Base-by-base conservation (phyloP, 2,113 vertebrate genomes). In the Mola mola region DNA sequence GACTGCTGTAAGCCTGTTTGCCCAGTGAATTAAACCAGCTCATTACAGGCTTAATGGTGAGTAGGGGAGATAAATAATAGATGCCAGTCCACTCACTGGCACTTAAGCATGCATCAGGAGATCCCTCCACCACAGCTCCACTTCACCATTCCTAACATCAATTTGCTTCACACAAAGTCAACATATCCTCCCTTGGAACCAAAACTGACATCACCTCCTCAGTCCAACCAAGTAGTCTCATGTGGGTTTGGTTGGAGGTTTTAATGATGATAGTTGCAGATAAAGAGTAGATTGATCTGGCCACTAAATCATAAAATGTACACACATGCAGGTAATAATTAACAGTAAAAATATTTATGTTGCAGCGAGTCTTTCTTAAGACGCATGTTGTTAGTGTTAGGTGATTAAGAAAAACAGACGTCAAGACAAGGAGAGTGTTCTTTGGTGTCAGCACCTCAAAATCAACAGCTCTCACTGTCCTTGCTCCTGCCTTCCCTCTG, bases 1-100 rank as follows among this genome's bases (percentile, higher is more conserved):
- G 86, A 82, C 85, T 87, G 82, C 85, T 85, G 83, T 88, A 85
- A 87, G 83, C 76, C 87, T 84, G 86, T 88, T 90, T 90, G 82
- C 75, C 76, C 73, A 86, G 88, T 88, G 87, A 87, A 90, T 89
- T 83, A 89, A 88, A 87, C 80, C 75, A 87, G 82, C 82, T 88
- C 86, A 89, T 91, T 89, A 88, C 78, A 76, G 81, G 81, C 74
- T 79, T 90, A 88, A 87, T 91, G 83, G 81, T 73, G 82, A 83
- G 77, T 74, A 68, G 77, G 85, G 75, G 73, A 62, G 75, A 86
- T 91, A 83, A 91, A 91, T 91, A 91, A 91, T 90, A 81, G 85
- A 90, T 89, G 80, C 73, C 55, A 63, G 79, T 80, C 84, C 87
- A 85, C 78, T 87, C 87, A 82, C 64, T 78, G 70, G 79, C 86